Percentiles rank a stretch among this genome's conserved stretches.
phyloP scores from a whole-genome alignment of 1,140 invertebrate species.

The Maconellicoccus hirsutus region DNA sequence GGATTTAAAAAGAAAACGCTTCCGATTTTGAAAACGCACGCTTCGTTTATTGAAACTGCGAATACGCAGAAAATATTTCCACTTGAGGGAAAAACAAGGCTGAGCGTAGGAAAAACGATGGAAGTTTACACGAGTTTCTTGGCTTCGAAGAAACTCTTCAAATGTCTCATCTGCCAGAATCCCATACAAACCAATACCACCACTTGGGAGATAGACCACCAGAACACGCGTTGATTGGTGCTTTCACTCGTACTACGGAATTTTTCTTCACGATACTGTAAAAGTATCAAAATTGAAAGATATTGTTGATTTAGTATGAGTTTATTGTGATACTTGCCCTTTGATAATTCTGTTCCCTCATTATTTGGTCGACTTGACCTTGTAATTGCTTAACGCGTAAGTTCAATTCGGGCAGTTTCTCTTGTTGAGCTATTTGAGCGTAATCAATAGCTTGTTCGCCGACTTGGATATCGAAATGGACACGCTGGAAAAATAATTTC shows the following conservation, averaged over 20 bases:
- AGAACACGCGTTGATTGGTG: slow-evolving; percentile 91
- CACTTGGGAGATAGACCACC: slow-evolving; percentile 95
- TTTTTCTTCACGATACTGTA: slow-evolving; percentile 91
- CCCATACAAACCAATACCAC: slow-evolving; percentile 83
- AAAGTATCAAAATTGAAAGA: slow-evolving; percentile 33
- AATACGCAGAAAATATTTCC: too few species aligned
- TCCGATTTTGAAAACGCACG: too few species aligned
- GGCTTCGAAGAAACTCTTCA: slow-evolving; percentile 99
- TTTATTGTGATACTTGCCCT: slow-evolving; percentile 49
- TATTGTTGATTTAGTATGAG: not conserved
- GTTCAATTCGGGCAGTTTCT: slow-evolving; percentile 93
- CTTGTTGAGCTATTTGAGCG: slow-evolving; percentile 91
- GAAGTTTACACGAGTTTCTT: slow-evolving; percentile 87
- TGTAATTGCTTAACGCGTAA: slow-evolving; percentile 87
- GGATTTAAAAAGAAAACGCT: too few species aligned
- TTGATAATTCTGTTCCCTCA: slow-evolving; percentile 99
- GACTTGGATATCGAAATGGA: slow-evolving; percentile 98
- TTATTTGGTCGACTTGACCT: slow-evolving; percentile 98
- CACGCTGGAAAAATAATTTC: slow-evolving; percentile 43
- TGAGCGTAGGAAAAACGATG: too few species aligned
- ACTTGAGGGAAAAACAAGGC: too few species aligned
- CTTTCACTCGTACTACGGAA: slow-evolving; percentile 96
- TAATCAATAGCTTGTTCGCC: slow-evolving; percentile 98
- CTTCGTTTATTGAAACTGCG: too few species aligned
- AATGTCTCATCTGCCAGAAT: slow-evolving; percentile 97